Evolutionary conservation across 2,888 invertebrate genomes (phyloP), one percentile per base, ranked within the genome.

Genomic region (Pyralis farinalis): DNA sequence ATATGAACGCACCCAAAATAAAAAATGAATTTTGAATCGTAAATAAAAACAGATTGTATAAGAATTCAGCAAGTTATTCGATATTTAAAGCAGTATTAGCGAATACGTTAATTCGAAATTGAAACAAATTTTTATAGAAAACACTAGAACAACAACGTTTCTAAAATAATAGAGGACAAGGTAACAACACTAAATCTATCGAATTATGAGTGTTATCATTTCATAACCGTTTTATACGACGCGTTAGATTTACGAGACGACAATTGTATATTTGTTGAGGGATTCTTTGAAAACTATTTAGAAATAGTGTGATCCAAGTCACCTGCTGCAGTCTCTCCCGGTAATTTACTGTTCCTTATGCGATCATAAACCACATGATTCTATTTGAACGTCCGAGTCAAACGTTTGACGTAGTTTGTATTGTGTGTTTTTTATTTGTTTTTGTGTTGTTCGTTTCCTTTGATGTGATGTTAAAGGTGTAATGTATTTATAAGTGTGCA

Each of bases 211-310:
- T 25, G 25, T 25, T 25, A 21, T 4, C 7, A n/a, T 34, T 35
- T 37, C 36, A 29, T 37, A 37, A 37, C 25, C 25, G 25, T 8
- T 25, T n/a, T 5, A 25, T 8, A 25, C 7, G 25, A 8, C 25
- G 7, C 25, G n/a, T 4, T 7, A 25, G 25, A 25, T 25, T 25
- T 25, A 25, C 25, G 25, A 25, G 25, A 3, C n/a, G 25, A 25
- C 25, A n/a, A 25, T 16, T 16, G 16, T 16, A 16, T 4, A 16
- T 16, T 16, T 16, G 16, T 4, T 3, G 16, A 2, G 16, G 16
- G 16, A 16, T 34, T 34, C 34, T 25, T 22, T 34, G 35, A 35
- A 35, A 35, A 35, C 35, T 27, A 35, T 35, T 35, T 35, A 35
- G 34, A 35, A 35, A 12, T 27, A n/a, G n/a, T 27, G 22, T 10